phyloP scores from a whole-genome alignment of 2,113 vertebrate species.

The Ameiurus melas region DNA sequence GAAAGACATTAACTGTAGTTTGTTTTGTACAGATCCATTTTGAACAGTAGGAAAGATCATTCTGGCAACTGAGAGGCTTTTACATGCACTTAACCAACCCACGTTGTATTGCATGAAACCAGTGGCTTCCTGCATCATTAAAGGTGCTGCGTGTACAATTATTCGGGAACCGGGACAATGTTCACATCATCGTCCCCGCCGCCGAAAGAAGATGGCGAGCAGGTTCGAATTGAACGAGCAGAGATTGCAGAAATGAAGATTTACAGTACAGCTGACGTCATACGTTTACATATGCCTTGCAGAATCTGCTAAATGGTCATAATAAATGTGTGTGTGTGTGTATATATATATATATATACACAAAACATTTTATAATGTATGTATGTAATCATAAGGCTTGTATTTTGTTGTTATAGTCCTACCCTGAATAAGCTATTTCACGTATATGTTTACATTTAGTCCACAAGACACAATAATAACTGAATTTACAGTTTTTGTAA shows the following conservation, averaged over 20 bases:
- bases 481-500: no score
- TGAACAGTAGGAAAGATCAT: not conserved
- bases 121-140: not conserved
- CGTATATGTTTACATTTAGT: no score
- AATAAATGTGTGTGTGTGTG: no score
- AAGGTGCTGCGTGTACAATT: not conserved
- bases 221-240: not conserved
- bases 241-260: not conserved
- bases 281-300: no score
- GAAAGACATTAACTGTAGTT: not conserved
- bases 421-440: no score
- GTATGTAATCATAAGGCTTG: no score
- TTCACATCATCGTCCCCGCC: not conserved
- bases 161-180: not conserved
- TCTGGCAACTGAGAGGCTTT: constrained; percentile 35
- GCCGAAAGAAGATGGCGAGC: not conserved
- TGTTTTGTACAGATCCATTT: not conserved
- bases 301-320: no score
- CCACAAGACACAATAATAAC: no score
- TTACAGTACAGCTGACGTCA: no score
- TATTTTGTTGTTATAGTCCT: no score
- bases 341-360: no score
- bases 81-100: constrained; percentile 43
- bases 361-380: no score
- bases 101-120: constrained; percentile 4